A percentile compares a stretch with the other conserved stretches of the same genome.
phyloP scores from a whole-genome alignment of 1,140 invertebrate genomes.

The Laupala kohalensis region DNA sequence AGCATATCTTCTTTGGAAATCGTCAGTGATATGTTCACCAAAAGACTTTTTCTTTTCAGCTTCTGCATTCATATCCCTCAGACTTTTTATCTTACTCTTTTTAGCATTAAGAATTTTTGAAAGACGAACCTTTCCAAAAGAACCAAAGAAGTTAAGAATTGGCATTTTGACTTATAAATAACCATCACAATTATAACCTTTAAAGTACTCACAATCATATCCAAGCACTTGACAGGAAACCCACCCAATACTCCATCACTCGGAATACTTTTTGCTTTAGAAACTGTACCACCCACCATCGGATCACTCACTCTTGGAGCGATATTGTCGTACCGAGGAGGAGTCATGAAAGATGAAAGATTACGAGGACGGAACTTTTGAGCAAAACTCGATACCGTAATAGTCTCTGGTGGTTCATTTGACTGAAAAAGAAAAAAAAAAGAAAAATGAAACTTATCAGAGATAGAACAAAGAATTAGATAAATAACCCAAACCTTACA shows the following conservation, averaged over 20 bases:
- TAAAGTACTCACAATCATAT: constrained; percentile 55
- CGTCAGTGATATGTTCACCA: constrained; percentile 57
- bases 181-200: neutral
- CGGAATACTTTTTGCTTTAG: constrained; percentile 7
- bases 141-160: neutral
- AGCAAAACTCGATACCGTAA: constrained; percentile 73
- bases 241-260: constrained; percentile 40
- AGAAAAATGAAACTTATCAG: neutral
- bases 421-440: constrained; percentile 34
- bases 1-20: constrained; percentile 85
- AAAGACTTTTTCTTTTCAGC: constrained; percentile 77
- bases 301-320: constrained; percentile 39
- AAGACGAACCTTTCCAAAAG: constrained; percentile 42
- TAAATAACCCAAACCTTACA: no score
- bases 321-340: constrained; percentile 35
- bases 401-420: constrained; percentile 80
- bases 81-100: constrained; percentile 59
- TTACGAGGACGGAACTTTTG: constrained; percentile 64
- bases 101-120: constrained; percentile 78
- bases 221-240: constrained; percentile 73
- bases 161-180: neutral
- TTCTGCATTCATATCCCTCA: constrained; percentile 81
- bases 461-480: no score
- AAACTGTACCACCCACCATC: constrained; percentile 27
- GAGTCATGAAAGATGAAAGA: constrained; percentile 39